phyloP scores from a whole-genome alignment of 2,797 vertebrate species.

The Mustela erminea region DNA sequence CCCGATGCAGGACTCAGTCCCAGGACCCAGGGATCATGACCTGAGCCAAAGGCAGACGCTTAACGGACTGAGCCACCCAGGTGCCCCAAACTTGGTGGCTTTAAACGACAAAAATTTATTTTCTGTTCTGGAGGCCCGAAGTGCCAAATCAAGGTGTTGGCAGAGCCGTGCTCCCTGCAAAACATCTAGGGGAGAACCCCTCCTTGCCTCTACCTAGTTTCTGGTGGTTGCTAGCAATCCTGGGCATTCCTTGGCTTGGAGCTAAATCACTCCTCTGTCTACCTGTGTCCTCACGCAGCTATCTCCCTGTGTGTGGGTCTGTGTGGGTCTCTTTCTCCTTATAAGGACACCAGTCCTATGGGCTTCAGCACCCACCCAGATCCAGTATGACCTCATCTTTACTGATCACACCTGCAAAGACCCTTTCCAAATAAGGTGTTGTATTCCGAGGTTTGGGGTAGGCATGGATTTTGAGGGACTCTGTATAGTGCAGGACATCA shows the following conservation, averaged over 20 bases:
- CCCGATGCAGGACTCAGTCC: background rate
- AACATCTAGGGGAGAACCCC: background rate
- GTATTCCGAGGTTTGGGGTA: background rate
- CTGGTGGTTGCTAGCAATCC: background rate
- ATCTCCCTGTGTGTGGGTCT: background rate
- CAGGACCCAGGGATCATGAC: background rate
- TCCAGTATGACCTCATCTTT: background rate
- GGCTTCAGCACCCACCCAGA: background rate
- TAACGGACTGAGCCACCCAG: background rate
- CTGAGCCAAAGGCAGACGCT: background rate
- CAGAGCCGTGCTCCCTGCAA: background rate
- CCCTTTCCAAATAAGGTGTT: background rate
- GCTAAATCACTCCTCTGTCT: background rate
- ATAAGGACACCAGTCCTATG: background rate
- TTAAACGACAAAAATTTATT: background rate
- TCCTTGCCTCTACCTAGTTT: background rate
- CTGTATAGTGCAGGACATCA: background rate
- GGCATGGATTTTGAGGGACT: background rate
- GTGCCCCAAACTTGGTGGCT: background rate
- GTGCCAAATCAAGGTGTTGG: background rate
- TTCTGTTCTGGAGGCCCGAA: background rate
- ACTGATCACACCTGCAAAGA: background rate
- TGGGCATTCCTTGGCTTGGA: background rate
- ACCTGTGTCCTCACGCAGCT: background rate
- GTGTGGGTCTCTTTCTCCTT: background rate